phyloP scores from a whole-genome alignment of 2,797 vertebrate species.

The Denticeps clupeoides region DNA sequence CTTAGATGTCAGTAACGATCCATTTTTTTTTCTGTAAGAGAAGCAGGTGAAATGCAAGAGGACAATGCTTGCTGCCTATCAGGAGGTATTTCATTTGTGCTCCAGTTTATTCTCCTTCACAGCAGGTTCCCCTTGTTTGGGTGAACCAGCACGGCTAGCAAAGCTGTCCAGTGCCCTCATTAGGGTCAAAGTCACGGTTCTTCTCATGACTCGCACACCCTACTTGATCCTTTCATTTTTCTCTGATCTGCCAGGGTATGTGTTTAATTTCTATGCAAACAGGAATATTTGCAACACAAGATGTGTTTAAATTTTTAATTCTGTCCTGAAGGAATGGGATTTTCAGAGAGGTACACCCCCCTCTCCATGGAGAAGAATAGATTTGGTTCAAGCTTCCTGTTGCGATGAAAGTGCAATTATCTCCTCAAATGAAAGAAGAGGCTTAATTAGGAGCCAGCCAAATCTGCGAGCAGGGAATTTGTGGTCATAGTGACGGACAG shows the following conservation, averaged over 20 bases:
- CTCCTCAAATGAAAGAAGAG: constrained; percentile 81
- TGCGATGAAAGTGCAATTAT: constrained; percentile 94
- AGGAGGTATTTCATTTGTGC: no score
- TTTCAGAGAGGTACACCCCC: constrained; percentile 32
- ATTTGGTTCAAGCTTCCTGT: constrained; percentile 83
- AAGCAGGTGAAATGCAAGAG: no score
- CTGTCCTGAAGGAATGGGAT: constrained; percentile 75
- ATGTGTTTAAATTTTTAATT: constrained; percentile 81
- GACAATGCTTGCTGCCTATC: no score
- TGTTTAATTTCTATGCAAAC: constrained; percentile 36
- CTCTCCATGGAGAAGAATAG: constrained; percentile 83
- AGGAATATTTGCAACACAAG: constrained; percentile 62
- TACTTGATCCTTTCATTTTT: no score
- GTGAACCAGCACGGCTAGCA: no score
- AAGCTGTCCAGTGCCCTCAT: no score
- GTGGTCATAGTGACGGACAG: constrained; percentile 70
- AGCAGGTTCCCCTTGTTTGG: no score
- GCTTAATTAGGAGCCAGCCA: constrained; percentile 80
- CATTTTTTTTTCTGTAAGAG: no score
- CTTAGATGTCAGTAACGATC: no score
- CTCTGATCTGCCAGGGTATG: neutral
- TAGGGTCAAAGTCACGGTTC: no score
- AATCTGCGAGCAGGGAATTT: constrained; percentile 74
- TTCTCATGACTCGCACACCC: no score
- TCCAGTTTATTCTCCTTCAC: no score